A percentile compares a stretch with the other conserved stretches of the same genome.
Conservation (phyloP, 2,113 vertebrate species). For the Antigone vipio region DNA sequence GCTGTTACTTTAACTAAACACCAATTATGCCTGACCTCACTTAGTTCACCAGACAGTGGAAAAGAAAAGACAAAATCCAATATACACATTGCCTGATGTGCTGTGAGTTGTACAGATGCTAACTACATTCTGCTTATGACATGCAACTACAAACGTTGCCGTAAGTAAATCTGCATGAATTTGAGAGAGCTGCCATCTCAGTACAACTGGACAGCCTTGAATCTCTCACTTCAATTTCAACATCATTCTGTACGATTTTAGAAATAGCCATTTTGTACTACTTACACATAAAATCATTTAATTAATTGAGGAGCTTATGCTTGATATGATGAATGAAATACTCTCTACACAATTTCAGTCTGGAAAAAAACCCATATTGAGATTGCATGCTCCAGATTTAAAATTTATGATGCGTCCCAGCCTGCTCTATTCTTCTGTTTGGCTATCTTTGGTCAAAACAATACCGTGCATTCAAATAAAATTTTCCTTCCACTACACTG, state of each 20-base stretch:
- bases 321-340: background rate
- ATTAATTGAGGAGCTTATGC: background rate
- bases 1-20: background rate
- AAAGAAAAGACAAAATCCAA: background rate
- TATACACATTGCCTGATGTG: background rate
- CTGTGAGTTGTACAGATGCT: background rate
- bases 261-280: background rate
- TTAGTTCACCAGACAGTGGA: background rate
- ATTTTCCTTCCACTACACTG: background rate
- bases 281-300: background rate
- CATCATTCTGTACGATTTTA: background rate
- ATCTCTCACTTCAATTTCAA: background rate
- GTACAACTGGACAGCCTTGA: background rate
- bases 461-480: background rate
- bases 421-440: background rate
- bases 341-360: background rate
- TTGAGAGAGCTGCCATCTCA: background rate
- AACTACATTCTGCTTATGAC: background rate
- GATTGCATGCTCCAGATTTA: background rate
- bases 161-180: background rate
- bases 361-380: background rate
- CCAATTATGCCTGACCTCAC: background rate
- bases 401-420: background rate
- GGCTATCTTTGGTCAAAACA: background rate
- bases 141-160: background rate